Evolutionary conservation across 2,797 vertebrate genomes (phyloP), one percentile per base, ranked within the genome.

Genomic region (Garrulus glandarius): DNA sequence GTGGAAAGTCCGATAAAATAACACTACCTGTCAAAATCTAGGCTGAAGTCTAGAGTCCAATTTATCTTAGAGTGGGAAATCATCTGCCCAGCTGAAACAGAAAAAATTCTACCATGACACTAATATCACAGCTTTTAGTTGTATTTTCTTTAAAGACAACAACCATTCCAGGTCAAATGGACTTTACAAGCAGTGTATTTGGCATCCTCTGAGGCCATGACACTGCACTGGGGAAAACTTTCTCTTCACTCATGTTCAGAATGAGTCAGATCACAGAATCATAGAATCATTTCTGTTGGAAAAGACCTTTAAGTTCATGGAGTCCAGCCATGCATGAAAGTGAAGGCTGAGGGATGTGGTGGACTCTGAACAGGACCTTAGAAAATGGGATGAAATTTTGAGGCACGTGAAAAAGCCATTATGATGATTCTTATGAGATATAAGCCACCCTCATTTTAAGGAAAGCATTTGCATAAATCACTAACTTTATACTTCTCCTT

Each of bases 1-100:
- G 29, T 75, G n/a, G 9, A 60, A 69, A 90, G 50, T 89, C 91
- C 61, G n/a, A 19, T 89, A 72, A 95, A 91, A 96, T 94, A 91
- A 82, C 71, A 74, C 59, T 37, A 41, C 21, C 84, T 92, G 89
- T 94, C 44, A 79, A 75, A 94, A 93, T 86, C 74, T 84, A 88
- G 72, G 59, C 39, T 80, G 56, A 96, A 95, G 49, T 78, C 53
- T 86, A 65, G 55, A 75, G 24, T 78, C 34, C 60, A 87, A 71
- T 85, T 94, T 79, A 84, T 93, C 86, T 92, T 69, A 37, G 9
- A 92, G 49, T 49, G 46, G 37, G 17, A 92, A 88, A 88, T 46
- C 84, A 34, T 52, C 67, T 65, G 11, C 68, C 49, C 64, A 61
- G 22, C 29, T 60, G 52, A 84, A 91, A 85, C 88, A 76, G 10